A percentile compares a stretch with the other conserved stretches of the same genome.
Evolutionary conservation across 92 coral and sea anemone species (phyloP).

Genomic region (Palythoa grandis): DNA sequence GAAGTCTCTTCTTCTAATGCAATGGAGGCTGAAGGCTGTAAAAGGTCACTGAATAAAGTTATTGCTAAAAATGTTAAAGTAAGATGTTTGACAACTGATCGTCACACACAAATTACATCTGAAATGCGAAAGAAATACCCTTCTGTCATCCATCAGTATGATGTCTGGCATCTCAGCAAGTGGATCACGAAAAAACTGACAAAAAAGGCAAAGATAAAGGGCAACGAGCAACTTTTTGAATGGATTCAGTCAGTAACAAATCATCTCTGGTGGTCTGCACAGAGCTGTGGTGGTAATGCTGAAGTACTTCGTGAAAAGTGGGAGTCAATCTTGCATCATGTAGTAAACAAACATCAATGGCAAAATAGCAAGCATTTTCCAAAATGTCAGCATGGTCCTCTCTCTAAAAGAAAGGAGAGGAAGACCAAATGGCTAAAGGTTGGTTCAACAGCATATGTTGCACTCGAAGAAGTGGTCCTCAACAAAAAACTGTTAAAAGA

Average conservation of each 20-base stretch:
- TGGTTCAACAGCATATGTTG: slow-evolving; percentile 34
- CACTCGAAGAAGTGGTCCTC: slow-evolving; percentile 30
- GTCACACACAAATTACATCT: slow-evolving; percentile 1
- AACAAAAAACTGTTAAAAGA: slow-evolving; percentile 38
- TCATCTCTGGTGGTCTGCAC: slow-evolving; percentile 3
- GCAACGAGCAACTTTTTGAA: neutral
- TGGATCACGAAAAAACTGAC: slow-evolving; percentile 14
- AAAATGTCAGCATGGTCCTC: slow-evolving; percentile 26
- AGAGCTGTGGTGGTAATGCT: slow-evolving; percentile 5
- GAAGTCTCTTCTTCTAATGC: slow-evolving; percentile 40
- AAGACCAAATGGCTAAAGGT: slow-evolving; percentile 8
- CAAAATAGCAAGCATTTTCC: slow-evolving; percentile 6
- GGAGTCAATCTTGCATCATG: neutral
- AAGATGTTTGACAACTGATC: slow-evolving; percentile 1
- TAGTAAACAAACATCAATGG: neutral
- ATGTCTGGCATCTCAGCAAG: slow-evolving; percentile 12
- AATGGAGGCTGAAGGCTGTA: slow-evolving; percentile 21
- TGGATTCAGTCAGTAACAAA: neutral
- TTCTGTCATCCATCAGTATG: neutral
- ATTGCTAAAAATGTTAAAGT: slow-evolving; percentile 7
- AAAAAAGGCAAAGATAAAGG: neutral
- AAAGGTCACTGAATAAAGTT: slow-evolving; percentile 20
- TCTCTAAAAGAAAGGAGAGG: slow-evolving; percentile 13
- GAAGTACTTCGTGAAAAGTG: neutral
- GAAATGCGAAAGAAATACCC: slow-evolving; percentile 31